Base-by-base conservation (phyloP, 2,888 invertebrate species). In the Cerceris ruficornis region DNA sequence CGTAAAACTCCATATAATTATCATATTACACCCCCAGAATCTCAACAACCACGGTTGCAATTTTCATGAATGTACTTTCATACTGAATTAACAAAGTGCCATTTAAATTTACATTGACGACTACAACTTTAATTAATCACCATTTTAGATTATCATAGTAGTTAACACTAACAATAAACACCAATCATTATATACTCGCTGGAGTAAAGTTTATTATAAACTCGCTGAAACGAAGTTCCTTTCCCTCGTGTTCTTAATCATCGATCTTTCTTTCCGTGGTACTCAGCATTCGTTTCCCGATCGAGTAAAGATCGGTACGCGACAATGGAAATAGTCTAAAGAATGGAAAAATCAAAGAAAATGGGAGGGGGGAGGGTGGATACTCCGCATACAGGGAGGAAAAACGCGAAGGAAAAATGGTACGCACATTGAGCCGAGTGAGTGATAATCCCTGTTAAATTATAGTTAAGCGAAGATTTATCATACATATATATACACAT, bases 381-480 rank as follows among this genome's bases (percentile, higher is more conserved):
- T 69, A 28, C 72, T 70, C 74, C 66, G n/a, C 14, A 41, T 50
- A 41, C 7, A 46, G 60, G 66, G 66, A 62, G 66, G 66, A 64
- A 58, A 62, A 55, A 68, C 54, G 62, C 60, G 57, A 77, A 61
- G 73, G 62, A 75, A 58, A 76, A 87, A 86, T 86, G 84, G 81
- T 84, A 90, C 89, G 89, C 90, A 89, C 89, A 90, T 77, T 86
- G 84, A 86, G 84, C 79, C 85, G 88, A 90, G 85, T 87, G 88
- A 89, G 89, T 90, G 89, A 89, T 90, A 90, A 80, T 88, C 80
- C 80, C 87, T 88, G 88, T 90, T 90, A 65, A 86, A 85, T 83
- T 84, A 79, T 72, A 79, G 64, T 79, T 81, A 86, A 87, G 84
- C 52, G 80, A 79, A 85, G 84, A 83, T 87, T 86, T 86, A 88